Conservation (phyloP, 2,113 vertebrate genomes). For the Macaca fascicularis region DNA sequence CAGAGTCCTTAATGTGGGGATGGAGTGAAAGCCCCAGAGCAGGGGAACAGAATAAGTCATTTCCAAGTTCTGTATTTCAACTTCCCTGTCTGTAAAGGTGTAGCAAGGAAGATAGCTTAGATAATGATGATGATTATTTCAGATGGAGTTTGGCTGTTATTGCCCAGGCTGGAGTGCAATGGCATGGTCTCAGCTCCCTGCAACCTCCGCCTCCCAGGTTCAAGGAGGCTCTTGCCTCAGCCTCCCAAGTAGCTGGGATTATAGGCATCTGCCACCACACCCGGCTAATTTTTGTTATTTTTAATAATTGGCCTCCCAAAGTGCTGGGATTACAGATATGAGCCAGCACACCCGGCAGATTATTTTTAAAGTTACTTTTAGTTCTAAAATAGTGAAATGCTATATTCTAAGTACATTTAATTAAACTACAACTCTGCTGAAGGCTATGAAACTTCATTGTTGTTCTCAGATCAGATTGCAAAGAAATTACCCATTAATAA, state of each 20-base stretch:
- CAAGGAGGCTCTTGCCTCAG: too few relatives aligned
- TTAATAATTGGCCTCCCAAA: too few relatives aligned
- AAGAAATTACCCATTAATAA: background rate
- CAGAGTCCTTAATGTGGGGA: background rate
- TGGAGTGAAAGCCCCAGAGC: background rate
- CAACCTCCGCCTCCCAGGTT: too few relatives aligned
- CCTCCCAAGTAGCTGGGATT: too few relatives aligned
- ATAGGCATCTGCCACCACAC: too few relatives aligned
- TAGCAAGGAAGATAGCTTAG: background rate
- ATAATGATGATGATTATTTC: background rate
- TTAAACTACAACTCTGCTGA: background rate
- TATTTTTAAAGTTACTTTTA: background rate
- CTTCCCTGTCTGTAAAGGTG: background rate
- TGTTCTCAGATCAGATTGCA: conserved; percentile 18
- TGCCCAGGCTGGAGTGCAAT: too few relatives aligned
- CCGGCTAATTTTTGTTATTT: too few relatives aligned
- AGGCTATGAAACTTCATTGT: background rate
- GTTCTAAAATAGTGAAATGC: background rate
- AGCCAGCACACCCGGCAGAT: too few relatives aligned
- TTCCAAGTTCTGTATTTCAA: background rate
- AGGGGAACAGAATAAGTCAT: background rate
- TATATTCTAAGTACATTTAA: background rate
- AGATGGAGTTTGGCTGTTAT: too few relatives aligned
- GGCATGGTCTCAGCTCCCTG: too few relatives aligned
- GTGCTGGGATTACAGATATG: too few relatives aligned